phyloP scores from a whole-genome alignment of 2,888 invertebrate genomes.

The Acronicta psi region DNA sequence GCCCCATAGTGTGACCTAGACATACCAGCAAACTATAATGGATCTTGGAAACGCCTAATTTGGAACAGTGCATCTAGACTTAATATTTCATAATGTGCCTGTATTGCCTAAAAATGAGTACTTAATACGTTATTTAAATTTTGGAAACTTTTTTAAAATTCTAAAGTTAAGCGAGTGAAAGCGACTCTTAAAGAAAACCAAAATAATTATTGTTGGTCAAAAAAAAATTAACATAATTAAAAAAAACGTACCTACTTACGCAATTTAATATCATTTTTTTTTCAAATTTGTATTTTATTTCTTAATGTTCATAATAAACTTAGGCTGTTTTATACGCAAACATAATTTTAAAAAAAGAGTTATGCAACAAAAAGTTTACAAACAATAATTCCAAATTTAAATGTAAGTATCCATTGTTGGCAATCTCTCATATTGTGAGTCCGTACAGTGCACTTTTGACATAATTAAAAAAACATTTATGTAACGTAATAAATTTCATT shows the following conservation, averaged over 20 bases:
- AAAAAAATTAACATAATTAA: too few relatives aligned
- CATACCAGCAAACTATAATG: too few relatives aligned
- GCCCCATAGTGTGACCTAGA: too few relatives aligned
- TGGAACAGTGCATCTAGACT: too few relatives aligned
- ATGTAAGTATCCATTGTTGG: slow-evolving; percentile 4
- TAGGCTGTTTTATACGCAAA: background rate
- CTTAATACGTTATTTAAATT: too few relatives aligned
- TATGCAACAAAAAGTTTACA: slow-evolving; percentile 1
- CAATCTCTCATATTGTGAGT: background rate
- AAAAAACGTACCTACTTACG: background rate
- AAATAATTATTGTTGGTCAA: too few relatives aligned
- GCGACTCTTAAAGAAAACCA: too few relatives aligned
- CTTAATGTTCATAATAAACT: background rate
- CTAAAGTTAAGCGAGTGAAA: too few relatives aligned
- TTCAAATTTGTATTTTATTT: background rate
- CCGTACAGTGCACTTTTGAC: slow-evolving; percentile 1
- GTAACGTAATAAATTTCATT: background rate
- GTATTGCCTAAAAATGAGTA: too few relatives aligned
- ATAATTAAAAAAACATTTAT: background rate
- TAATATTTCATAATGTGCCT: too few relatives aligned
- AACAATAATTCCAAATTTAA: slow-evolving; percentile 4
- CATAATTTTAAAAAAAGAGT: background rate
- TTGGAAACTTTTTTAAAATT: too few relatives aligned
- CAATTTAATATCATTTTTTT: background rate
- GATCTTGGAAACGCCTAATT: too few relatives aligned